Base-by-base conservation (phyloP, 1,140 invertebrate genomes). In the Eciton burchellii region DNA sequence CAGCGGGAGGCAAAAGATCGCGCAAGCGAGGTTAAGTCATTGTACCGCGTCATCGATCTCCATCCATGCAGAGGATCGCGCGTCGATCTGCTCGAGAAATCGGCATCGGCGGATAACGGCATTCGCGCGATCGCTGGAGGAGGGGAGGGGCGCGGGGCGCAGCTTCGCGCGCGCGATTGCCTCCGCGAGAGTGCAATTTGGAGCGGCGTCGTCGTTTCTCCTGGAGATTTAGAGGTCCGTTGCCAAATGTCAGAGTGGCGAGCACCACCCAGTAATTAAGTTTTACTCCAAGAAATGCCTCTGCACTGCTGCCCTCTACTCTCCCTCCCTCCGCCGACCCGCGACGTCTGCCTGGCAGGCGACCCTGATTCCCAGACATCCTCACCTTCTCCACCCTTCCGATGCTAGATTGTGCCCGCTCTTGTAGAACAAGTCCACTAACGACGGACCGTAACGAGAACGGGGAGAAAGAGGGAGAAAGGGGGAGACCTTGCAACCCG, bases 221-320 rank as follows among this genome's bases (percentile, higher is more conserved):
- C 84, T 83, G 66, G 83, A 89, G 90, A 90, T 90, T 90, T 90
- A 90, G 86, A 83, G 84, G 82, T 76, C 87, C 89, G 88, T 90
- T 90, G 89, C 86, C 90, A 90, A 90, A 90, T 90, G 89, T 90
- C 89, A 88, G 89, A 82, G 84, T 68, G 41, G 71, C 71, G 82
- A 79, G 83, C 65, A 63, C 89, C 88, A 84, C 86, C 89, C 68
- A 87, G 89, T 90, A 90, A 90, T 90, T 90, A 90, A 90, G 89
- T 90, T 90, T 90, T 86, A 89, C 85, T 71, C 87, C 84, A 90
- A 88, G 76, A 86, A 89, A 87, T 62, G 79, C 76, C 49, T 82
- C 59, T n/a, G 56, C 24, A 43, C 35, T 16, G n/a, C 21, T 14
- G 9, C 60, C 26, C 35, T 14, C 19, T 12, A 14, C 41, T 12